These are phyloP conservation scores for Pogoniulus pusillus DNA, from an alignment of 2,797 vertebrate genomes.

Conservation along the genomic window DNA sequence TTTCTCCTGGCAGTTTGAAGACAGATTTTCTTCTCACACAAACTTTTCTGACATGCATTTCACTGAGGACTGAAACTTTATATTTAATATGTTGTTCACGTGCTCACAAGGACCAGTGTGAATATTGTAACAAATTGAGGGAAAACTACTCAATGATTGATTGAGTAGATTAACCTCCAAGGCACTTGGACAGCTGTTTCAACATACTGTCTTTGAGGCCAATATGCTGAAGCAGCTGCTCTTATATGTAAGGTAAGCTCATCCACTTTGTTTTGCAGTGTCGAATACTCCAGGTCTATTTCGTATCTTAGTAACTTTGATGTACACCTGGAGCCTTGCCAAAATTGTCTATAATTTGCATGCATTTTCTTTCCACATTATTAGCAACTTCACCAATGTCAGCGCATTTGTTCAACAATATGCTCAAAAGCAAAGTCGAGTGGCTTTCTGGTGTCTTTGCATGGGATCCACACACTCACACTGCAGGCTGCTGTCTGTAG, in stretches of 20 bases:
- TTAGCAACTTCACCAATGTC: neutral
- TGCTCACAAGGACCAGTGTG: neutral
- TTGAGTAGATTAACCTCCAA: conserved; percentile 38
- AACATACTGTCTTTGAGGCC: conserved; percentile 27
- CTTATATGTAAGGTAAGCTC: conserved; percentile 10
- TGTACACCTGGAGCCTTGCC: neutral
- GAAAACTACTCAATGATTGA: conserved; percentile 18
- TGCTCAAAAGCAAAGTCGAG: neutral
- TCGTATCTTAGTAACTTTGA: neutral
- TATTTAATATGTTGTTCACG: neutral
- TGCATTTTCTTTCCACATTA: neutral
- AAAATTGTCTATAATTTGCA: neutral
- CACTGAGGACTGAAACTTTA: neutral
- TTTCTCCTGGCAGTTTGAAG: neutral
- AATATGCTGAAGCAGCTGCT: conserved; percentile 52
- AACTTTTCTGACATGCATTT: neutral
- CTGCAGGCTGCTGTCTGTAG: neutral
- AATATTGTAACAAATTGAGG: neutral
- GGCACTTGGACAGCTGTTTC: conserved; percentile 41
- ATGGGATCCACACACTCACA: accelerated
- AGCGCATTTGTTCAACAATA: neutral
- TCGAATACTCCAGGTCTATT: neutral
- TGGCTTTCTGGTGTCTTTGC: neutral
- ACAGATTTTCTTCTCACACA: neutral
- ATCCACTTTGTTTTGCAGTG: neutral